Conservation (phyloP, 2,797 vertebrate genomes). For the Alauda arvensis region DNA sequence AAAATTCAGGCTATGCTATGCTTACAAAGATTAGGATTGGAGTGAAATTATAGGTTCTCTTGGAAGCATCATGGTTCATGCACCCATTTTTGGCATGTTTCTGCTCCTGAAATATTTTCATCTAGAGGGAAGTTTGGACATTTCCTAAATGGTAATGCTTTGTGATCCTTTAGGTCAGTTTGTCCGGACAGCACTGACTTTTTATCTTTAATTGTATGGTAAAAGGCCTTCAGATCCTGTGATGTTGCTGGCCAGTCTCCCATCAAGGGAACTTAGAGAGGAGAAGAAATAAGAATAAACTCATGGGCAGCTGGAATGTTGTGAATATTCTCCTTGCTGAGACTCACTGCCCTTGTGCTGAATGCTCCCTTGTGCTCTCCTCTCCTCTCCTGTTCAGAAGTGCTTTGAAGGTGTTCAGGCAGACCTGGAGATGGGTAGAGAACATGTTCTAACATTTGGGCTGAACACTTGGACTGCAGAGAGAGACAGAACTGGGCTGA, state of each 20-base stretch:
- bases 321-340: neutral
- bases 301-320: neutral
- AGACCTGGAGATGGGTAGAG: neutral
- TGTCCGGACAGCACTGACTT: neutral
- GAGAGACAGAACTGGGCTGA: neutral
- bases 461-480: neutral
- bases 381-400: neutral
- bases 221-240: neutral
- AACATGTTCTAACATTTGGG: neutral
- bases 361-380: neutral
- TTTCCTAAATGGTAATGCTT: neutral
- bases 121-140: neutral
- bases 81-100: neutral
- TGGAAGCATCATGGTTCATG: neutral
- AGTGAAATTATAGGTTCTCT: neutral
- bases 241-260: neutral
- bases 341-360: neutral
- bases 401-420: neutral
- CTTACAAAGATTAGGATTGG: neutral
- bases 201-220: neutral
- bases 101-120: neutral
- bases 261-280: neutral
- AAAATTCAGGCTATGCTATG: neutral
- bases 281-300: neutral
- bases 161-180: neutral